These are phyloP conservation scores for Myiopsitta monachus DNA, from an alignment of 2,113 vertebrate species.

Conservation along the genomic window DNA sequence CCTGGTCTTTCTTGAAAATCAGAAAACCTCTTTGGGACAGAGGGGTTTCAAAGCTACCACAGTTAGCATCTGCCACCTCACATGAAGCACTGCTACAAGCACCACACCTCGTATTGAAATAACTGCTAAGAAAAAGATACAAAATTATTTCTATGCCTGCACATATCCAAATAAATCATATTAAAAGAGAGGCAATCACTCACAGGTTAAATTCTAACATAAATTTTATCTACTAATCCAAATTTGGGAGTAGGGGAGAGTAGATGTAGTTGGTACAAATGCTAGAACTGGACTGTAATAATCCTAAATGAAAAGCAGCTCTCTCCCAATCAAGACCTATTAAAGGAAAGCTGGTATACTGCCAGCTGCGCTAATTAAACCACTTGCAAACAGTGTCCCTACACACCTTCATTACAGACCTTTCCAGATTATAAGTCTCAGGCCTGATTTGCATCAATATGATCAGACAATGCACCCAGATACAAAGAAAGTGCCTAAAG, in stretches of 20 bases:
- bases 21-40: conserved; percentile 2
- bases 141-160: not conserved
- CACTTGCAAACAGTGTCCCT: not conserved
- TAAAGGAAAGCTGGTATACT: not conserved
- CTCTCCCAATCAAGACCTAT: not conserved
- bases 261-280: not conserved
- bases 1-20: not conserved
- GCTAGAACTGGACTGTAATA: not conserved
- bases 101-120: not conserved
- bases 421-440: not conserved
- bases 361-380: not conserved
- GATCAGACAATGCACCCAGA: not conserved
- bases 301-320: not conserved
- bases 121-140: not conserved
- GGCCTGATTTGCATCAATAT: not conserved
- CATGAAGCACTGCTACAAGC: conserved; percentile 21
- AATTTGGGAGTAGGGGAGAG: not conserved
- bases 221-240: conserved; percentile 38
- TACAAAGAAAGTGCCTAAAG: not conserved
- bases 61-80: not conserved
- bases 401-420: not conserved
- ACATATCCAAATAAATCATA: conserved; percentile 17
- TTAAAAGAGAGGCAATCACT: not conserved
- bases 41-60: not conserved
- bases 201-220: conserved; percentile 34